These are phyloP conservation scores for Lampris incognitus DNA, from an alignment of 2,113 vertebrate genomes.

Conservation along the genomic window DNA sequence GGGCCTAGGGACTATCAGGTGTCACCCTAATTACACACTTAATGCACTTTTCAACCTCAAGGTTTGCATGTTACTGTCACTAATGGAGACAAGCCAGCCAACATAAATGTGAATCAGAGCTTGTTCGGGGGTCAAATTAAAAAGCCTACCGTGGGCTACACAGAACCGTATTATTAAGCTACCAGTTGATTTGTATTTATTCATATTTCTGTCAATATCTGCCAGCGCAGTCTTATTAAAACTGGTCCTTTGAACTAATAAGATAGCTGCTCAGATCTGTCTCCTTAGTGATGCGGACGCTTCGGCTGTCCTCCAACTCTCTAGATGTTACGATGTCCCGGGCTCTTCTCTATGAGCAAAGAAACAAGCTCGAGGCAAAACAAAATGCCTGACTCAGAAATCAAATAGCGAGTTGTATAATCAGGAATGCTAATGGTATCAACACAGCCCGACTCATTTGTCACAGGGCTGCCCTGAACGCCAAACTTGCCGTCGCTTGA, in stretches of 20 bases:
- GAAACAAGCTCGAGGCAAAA: neutral
- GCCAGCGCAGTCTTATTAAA: no score
- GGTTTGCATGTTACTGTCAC: constrained; percentile 38
- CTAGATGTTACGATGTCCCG: neutral
- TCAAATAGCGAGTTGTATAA: neutral
- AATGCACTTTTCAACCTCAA: constrained; percentile 71
- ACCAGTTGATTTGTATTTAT: neutral
- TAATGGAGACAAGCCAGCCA: constrained; percentile 53
- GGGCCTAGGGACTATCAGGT: constrained; percentile 72
- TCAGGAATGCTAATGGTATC: constrained; percentile 5
- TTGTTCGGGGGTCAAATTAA: constrained; percentile 1
- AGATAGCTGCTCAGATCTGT: neutral
- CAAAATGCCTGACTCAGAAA: neutral
- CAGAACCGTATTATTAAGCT: constrained; percentile 9
- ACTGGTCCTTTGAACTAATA: no score
- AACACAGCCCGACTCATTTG: constrained; percentile 15
- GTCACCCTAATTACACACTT: constrained; percentile 79
- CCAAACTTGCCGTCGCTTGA: constrained; percentile 28
- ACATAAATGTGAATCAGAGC: neutral
- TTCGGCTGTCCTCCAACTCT: neutral
- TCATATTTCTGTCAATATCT: no score
- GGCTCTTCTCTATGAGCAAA: neutral
- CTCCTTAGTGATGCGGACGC: neutral
- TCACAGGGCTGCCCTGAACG: constrained; percentile 10
- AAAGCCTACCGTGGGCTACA: constrained; percentile 1